A percentile compares a stretch with the other conserved stretches of the same genome.
These are phyloP conservation scores for Hydrozoanthus tunicans DNA, from an alignment of 64 coral and sea anemone species.

Conservation along the genomic window DNA sequence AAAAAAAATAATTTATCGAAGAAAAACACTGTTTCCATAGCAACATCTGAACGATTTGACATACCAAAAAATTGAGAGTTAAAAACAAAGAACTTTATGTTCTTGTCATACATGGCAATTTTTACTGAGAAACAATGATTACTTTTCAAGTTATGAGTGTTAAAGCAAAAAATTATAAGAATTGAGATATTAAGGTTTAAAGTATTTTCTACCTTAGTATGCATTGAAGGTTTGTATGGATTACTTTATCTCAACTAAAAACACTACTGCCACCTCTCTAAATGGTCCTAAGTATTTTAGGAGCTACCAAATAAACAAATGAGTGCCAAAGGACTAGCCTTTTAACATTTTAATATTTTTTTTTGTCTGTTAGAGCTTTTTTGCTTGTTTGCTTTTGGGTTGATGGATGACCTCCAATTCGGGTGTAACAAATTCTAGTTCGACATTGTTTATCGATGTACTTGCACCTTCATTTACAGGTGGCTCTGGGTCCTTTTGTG, in stretches of 20 bases:
- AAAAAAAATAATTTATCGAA: slow-evolving; percentile 29
- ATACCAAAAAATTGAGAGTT: slow-evolving; percentile 19
- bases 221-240: background rate
- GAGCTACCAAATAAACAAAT: background rate
- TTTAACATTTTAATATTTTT: background rate
- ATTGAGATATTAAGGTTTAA: no score
- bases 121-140: slow-evolving; percentile 18
- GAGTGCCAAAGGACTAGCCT: background rate
- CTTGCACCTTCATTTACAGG: background rate
- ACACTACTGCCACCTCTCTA: background rate
- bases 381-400: background rate
- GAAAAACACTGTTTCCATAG: slow-evolving; percentile 45
- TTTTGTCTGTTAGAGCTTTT: background rate
- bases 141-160: slow-evolving; percentile 14
- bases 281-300: slow-evolving; percentile 3
- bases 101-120: slow-evolving; percentile 2
- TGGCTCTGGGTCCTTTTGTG: background rate
- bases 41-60: background rate
- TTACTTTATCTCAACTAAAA: slow-evolving; percentile 1
- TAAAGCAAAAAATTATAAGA: slow-evolving; percentile 13
- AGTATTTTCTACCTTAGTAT: background rate
- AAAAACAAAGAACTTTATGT: slow-evolving; percentile 27
- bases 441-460: background rate
- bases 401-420: background rate
- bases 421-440: background rate